Base-by-base conservation (phyloP, 1,140 invertebrate genomes). In the Bombus soroeensis region DNA sequence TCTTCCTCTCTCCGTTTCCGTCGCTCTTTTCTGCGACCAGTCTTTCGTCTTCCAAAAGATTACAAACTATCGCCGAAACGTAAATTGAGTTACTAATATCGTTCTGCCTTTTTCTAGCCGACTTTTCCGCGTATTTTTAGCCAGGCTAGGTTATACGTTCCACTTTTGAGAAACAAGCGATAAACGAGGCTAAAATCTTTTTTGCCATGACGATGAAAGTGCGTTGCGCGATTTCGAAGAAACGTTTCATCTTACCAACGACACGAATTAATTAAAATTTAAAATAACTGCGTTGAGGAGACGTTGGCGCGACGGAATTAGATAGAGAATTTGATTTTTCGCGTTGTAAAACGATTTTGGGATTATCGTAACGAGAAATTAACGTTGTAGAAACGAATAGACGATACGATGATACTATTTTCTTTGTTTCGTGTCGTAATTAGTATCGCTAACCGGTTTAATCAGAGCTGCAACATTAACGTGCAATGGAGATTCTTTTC, bases 41-140 rank as follows among this genome's bases (percentile, higher is more conserved):
- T 25, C 71, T 68, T 81, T 75, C 70, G 41, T 28, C 62, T 71
- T 72, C 72, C 37, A 68, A 78, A 62, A 81, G 70, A 89, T 89
- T 89, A 84, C 85, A 83, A 80, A 89, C 72, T 74, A 66, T 82
- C 53, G 70, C 59, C 47, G 71, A 74, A 79, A 76, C 37, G 68
- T 83, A 83, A 66, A 64, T 86, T 59, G 62, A 76, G 70, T 82
- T 43, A 59, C 68, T 70, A 73, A 84, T 62, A 71, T 71, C n/a
- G 28, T 53, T 59, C 77, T 73, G 28, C 59, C 43, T 75, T 39
- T 41, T 66, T 75, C 47, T 28, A 68, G 12, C 28, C 15, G 34
- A 22, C 28, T 68, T n/a, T 25, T 41, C 39, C n/a, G 5, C 2
- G 47, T 72, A 81, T 81, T 81, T 81, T 59, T 81, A 72, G 47